A percentile compares a stretch with the other conserved stretches of the same genome.
Evolutionary conservation across 2,888 invertebrate species (phyloP).

Genomic region (Cantharis rustica): DNA sequence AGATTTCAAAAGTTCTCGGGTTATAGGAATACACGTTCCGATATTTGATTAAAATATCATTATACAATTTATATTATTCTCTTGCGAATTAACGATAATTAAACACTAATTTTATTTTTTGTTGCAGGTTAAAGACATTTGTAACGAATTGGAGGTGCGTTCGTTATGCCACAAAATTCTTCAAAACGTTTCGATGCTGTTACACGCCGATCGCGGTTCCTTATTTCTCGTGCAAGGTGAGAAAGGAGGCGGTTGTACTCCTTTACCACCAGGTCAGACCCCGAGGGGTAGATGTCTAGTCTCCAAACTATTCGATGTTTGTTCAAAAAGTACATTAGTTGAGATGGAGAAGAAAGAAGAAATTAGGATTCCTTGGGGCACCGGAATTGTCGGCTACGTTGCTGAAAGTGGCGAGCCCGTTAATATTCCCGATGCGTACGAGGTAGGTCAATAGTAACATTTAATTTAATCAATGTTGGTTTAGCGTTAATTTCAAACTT

Average conservation of each 20-base stretch:
- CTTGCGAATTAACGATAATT: too few species aligned
- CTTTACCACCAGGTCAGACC: conserved; percentile 48
- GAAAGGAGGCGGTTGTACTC: conserved; percentile 52
- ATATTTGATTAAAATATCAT: background rate
- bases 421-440: conserved; percentile 95
- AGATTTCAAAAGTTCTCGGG: background rate
- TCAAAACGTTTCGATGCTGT: conserved; percentile 89
- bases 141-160: conserved; percentile 92
- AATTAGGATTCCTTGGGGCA: conserved; percentile 93
- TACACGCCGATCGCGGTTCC: conserved; percentile 91
- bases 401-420: conserved; percentile 91
- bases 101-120: conserved; percentile 35
- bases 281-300: conserved; percentile 73
- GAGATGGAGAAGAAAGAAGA: conserved; percentile 93
- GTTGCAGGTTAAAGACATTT: conserved; percentile 87
- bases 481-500: background rate
- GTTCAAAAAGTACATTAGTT: conserved; percentile 87
- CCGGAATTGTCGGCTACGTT: conserved; percentile 93
- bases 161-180: conserved; percentile 95
- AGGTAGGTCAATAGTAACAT: conserved; percentile 61
- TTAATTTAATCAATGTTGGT: background rate
- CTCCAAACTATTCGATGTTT: conserved; percentile 94
- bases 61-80: background rate
- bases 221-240: conserved; percentile 87
- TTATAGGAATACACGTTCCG: background rate